Evolutionary conservation across 2,797 vertebrate genomes (phyloP), one percentile per base, ranked within the genome.

Genomic region (Poliocrania exsul): DNA sequence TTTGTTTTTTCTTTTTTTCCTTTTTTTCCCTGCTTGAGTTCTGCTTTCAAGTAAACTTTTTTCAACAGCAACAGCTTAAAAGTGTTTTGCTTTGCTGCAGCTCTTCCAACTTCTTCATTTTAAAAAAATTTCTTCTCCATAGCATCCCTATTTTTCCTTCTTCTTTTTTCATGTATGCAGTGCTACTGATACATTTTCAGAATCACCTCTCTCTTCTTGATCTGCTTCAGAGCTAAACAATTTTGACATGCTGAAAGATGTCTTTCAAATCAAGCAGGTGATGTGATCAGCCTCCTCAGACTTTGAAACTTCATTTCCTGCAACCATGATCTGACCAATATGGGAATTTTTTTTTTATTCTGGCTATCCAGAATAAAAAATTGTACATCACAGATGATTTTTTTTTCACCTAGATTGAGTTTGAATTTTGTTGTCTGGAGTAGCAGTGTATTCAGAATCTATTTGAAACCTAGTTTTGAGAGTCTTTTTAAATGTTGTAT

Each of bases 161-260:
- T 66, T 98, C 96, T 70, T 96, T 95, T 92, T 97, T 98, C 38
- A 98, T 71, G 69, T 44, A 96, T 86, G 35, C 87, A 92, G 13
- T 94, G 69, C 28, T 97, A 85, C 66, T 94, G 95, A 85, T 89
- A 97, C 8, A 88, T 93, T 80, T 95, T 96, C 60, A 98, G 86
- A 78, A 78, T 98, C 97, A 92, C 87, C 97, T 79, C 97, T 98
- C 80, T 98, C 94, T 91, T 98, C 93, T 54, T 98, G 97, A 90
- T 98, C 97, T 47, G 78, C 90, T 95, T 96, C 97, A 62, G 98
- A 35, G 18, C 71, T 96, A 81, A 98, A 97, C 90, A 29, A 5
- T 81, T 95, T 49, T 82, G 66, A 90, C 37, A 24, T 21, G 11
- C 23, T 72, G 44, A 86, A 80, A 86, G 14, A 17, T 38, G 20